These are phyloP conservation scores for Ptychoptera contaminata DNA, from an alignment of 2,888 invertebrate genomes.

Conservation along the genomic window DNA sequence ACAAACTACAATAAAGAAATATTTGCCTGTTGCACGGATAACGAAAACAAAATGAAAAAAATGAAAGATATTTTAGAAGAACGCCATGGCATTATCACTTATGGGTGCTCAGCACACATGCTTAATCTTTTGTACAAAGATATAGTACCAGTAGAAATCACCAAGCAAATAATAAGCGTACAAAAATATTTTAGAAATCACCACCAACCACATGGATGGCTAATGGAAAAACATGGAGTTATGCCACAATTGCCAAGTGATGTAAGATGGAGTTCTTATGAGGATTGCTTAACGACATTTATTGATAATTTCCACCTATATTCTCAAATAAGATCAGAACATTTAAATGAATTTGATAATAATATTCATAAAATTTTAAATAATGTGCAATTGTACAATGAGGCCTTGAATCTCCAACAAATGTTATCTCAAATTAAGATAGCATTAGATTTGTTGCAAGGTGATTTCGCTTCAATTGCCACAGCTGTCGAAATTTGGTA, in stretches of 20 bases:
- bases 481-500: not conserved
- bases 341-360: not conserved
- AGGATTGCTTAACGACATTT: not conserved
- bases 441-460: not conserved
- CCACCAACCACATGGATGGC: not conserved
- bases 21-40: not conserved
- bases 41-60: not conserved
- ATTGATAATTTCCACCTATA: constrained; percentile 5
- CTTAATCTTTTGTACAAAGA: constrained; percentile 1
- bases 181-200: not conserved
- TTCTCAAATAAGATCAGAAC: constrained; percentile 5
- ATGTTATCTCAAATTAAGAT: not conserved
- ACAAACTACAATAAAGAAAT: not conserved
- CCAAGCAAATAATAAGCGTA: constrained; percentile 10
- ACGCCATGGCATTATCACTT: not conserved
- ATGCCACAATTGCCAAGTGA: too few species aligned
- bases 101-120: not conserved
- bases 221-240: not conserved
- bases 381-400: constrained; percentile 18
- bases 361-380: constrained; percentile 5
- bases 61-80: not conserved
- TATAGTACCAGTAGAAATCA: not conserved
- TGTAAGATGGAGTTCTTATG: not conserved
- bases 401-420: not conserved
- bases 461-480: not conserved